These are phyloP conservation scores for Kryphioiulus occultus DNA, from an alignment of 2,888 invertebrate species.

Conservation along the genomic window DNA sequence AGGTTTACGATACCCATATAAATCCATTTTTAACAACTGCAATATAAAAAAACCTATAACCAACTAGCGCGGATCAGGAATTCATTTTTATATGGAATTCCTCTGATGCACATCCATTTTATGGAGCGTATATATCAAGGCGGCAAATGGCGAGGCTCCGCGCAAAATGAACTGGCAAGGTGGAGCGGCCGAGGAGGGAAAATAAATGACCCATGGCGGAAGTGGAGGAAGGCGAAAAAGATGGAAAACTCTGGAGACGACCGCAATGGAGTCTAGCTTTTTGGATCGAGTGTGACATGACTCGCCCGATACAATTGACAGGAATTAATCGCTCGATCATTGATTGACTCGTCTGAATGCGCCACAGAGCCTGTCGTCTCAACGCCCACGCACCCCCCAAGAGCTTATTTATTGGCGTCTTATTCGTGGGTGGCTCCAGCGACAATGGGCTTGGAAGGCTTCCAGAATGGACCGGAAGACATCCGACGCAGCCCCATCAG, in stretches of 20 bases:
- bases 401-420: neutral
- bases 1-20: conserved; percentile 14
- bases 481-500: neutral
- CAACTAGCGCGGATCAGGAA: conserved; percentile 31
- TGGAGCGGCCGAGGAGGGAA: neutral
- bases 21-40: conserved; percentile 35
- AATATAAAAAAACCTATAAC: conserved; percentile 25
- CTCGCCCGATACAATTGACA: conserved; percentile 31
- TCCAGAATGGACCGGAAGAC: neutral
- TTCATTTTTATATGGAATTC: conserved; percentile 35
- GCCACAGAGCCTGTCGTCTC: neutral
- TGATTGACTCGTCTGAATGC: conserved; percentile 43
- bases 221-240: neutral
- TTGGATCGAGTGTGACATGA: conserved; percentile 3
- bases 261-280: neutral
- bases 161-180: conserved; percentile 31
- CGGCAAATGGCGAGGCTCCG: conserved; percentile 19
- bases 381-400: neutral
- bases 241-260: conserved; percentile 4
- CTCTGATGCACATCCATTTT: conserved; percentile 35
- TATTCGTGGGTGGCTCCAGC: neutral
- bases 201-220: conserved; percentile 35
- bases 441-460: neutral
- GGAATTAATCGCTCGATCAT: conserved; percentile 43
- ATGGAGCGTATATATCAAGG: conserved; percentile 31